phyloP scores from a whole-genome alignment of 2,888 invertebrate species.

The Metellina segmentata region DNA sequence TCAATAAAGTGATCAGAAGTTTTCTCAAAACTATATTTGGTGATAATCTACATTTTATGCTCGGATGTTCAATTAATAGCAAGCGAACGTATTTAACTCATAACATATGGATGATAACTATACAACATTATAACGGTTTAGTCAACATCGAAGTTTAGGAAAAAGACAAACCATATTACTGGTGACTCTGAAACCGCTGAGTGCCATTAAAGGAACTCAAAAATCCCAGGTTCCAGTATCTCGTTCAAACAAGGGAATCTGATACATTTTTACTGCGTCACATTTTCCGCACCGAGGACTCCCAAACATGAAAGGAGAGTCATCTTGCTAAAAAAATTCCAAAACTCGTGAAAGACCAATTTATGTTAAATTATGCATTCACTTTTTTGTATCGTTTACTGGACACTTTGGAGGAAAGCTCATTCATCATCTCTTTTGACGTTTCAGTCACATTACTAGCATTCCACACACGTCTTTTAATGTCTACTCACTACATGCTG shows the following conservation, averaged over 20 bases:
- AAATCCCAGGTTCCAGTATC: not conserved
- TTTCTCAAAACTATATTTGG: no score
- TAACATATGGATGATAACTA: no score
- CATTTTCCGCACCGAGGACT: not conserved
- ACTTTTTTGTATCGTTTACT: not conserved
- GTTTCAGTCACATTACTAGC: not conserved
- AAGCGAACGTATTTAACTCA: no score
- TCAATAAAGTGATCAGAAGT: no score
- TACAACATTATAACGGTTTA: no score
- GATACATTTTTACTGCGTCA: not conserved
- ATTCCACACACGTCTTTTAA: not conserved
- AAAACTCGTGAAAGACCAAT: not conserved
- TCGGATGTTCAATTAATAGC: no score
- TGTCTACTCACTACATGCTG: not conserved
- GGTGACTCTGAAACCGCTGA: no score
- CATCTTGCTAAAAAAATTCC: not conserved
- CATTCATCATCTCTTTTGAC: not conserved
- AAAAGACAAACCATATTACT: no score
- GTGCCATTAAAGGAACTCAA: not conserved
- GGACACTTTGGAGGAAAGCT: not conserved
- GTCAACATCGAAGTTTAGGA: no score
- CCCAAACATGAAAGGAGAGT: not conserved
- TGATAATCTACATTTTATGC: no score
- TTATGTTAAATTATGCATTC: conserved; percentile 1
- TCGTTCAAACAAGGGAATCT: not conserved